Base-by-base conservation (phyloP, 2,797 vertebrate species). In the Pagetopsis macropterus region DNA sequence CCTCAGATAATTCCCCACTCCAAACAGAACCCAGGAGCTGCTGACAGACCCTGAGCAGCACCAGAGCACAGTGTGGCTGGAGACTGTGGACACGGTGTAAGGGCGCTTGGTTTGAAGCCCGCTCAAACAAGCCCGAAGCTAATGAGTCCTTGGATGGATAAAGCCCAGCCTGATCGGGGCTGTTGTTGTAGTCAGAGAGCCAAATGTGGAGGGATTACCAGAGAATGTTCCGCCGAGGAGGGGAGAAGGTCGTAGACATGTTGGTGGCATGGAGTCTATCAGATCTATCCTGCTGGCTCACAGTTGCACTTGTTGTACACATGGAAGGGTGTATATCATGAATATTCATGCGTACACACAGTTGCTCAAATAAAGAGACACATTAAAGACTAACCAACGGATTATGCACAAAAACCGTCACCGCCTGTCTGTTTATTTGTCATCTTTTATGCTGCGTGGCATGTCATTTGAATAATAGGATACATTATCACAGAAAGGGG, bases 161-260 rank as follows among this genome's bases (percentile, higher is more conserved):
- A 89, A 87, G 81, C 76, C 78, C 79, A 78, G 57, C 71, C 76
- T 89, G 90, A 90, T 88, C 89, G 71, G 65, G 62, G 21, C 75
- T 91, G 89, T 87, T 90, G 87, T 86, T 90, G 79, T 85, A 88
- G 89, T 88, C 87, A 80, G 70, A 33, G 72, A 59, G 89, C 92
- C 89, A 88, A 86, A 85, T 50, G 70, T 55, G 54, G 76, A 72
- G 45, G 79, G 72, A 79, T 87, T 83, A 83, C 37, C 15, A 52
- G 62, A 50, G 60, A 78, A 76, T 59, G 70, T 21, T 40, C 50
- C 58, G 68, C 48, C 31, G 50, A 63, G 40, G 54, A 66, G 61
- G 51, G 43, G 3, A 44, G 65, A 55, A 69, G 14, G 33, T 44
- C 57, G 41, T 27, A 21, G 61, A 70, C 54, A 41, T 48, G 58